These are phyloP conservation scores for Amitus sp. DNA, from an alignment of 2,888 invertebrate species.

Conservation along the genomic window DNA sequence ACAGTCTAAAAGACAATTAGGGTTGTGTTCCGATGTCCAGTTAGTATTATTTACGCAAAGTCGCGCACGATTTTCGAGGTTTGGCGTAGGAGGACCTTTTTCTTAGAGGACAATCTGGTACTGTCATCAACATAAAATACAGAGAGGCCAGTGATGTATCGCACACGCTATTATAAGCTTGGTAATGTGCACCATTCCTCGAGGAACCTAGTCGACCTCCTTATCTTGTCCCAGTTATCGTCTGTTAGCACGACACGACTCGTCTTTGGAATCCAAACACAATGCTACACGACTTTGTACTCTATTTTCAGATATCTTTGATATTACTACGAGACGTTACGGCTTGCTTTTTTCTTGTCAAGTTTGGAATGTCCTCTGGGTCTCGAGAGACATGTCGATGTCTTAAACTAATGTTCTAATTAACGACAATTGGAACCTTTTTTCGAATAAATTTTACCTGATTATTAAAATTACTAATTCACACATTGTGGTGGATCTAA, in stretches of 20 bases:
- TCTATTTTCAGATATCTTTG: slow-evolving; percentile 34
- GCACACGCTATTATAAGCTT: slow-evolving; percentile 28
- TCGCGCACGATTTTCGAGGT: slow-evolving; percentile 32
- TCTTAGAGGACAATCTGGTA: slow-evolving; percentile 52
- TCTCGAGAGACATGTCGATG: too few relatives aligned
- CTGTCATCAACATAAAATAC: slow-evolving; percentile 54
- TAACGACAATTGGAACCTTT: too few relatives aligned
- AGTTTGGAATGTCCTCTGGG: too few relatives aligned
- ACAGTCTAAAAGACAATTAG: slow-evolving; percentile 25
- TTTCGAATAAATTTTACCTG: too few relatives aligned
- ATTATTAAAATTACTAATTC: too few relatives aligned
- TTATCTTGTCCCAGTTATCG: slow-evolving; percentile 47
- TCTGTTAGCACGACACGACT: slow-evolving; percentile 37
- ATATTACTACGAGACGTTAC: slow-evolving; percentile 8
- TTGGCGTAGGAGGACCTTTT: slow-evolving; percentile 41
- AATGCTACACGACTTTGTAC: slow-evolving; percentile 36
- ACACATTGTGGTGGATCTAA: too few relatives aligned
- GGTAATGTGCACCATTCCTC: slow-evolving; percentile 35
- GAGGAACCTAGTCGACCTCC: slow-evolving; percentile 39
- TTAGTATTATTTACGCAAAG: slow-evolving; percentile 51
- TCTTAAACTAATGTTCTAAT: too few relatives aligned
- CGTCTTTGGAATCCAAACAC: slow-evolving; percentile 37
- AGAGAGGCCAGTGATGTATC: slow-evolving; percentile 27
- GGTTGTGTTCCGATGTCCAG: slow-evolving; percentile 30
- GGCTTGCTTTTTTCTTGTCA: slow-evolving; percentile 8